These are phyloP conservation scores for Typhlomys cinereus DNA, from an alignment of 2,113 vertebrate species.

Conservation along the genomic window DNA sequence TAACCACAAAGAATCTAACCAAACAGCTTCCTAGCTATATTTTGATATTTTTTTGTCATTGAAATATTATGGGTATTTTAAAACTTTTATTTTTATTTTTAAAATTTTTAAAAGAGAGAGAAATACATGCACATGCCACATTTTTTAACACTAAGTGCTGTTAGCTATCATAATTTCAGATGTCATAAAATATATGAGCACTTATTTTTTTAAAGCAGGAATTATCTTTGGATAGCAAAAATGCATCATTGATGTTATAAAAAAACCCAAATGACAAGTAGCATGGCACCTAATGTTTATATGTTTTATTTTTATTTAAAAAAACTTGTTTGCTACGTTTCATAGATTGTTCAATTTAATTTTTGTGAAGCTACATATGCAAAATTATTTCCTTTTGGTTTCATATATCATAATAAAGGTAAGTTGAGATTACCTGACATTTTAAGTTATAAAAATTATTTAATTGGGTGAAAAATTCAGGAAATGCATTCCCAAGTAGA, in stretches of 20 bases:
- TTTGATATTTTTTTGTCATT: not conserved
- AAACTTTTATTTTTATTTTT: no score
- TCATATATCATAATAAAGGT: not conserved
- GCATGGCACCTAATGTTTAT: not conserved
- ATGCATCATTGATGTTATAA: conserved; percentile 11
- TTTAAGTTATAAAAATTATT: conserved; percentile 36
- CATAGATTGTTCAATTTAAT: not conserved
- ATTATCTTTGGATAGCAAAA: conserved; percentile 36
- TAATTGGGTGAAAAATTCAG: conserved; percentile 21
- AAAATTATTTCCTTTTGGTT: not conserved
- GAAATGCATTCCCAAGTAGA: conserved; percentile 25
- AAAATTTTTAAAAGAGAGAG: no score
- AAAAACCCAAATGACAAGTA: conserved; percentile 31
- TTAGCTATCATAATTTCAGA: conserved; percentile 41
- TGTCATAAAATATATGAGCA: not conserved
- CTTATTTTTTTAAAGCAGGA: conserved; percentile 12
- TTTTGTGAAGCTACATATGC: conserved; percentile 17
- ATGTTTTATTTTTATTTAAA: not conserved
- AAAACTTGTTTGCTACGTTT: conserved; percentile 28
- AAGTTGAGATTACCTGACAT: not conserved
- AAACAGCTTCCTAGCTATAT: not conserved
- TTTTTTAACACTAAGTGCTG: not conserved
- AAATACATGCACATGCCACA: no score
- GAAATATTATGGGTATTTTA: not conserved
- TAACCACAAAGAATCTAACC: not conserved